These are phyloP conservation scores for Dendrophyllia cribrosa DNA, from an alignment of 64 coral and sea anemone genomes.

Conservation along the genomic window DNA sequence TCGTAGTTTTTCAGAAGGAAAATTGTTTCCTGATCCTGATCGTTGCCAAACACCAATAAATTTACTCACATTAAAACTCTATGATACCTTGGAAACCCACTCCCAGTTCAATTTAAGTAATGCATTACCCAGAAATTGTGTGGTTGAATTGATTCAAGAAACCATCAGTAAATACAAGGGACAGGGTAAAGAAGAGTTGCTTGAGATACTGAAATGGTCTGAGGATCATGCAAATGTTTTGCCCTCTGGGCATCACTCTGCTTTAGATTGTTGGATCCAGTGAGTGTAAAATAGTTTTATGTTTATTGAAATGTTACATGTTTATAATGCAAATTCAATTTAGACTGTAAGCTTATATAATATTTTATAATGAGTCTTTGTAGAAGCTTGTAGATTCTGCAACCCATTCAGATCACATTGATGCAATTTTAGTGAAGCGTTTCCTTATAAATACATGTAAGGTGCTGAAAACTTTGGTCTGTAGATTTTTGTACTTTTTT, in stretches of 20 bases:
- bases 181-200: background rate
- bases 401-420: no score
- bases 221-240: background rate
- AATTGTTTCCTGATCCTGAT: background rate
- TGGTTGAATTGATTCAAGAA: background rate
- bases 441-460: no score
- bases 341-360: no score
- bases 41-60: background rate
- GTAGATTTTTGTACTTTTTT: no score
- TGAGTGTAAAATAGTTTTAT: background rate
- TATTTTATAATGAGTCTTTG: no score
- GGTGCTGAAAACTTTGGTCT: no score
- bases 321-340: no score
- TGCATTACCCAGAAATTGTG: background rate
- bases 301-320: no score
- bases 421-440: no score
- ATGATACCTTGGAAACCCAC: background rate
- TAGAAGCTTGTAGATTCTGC: no score
- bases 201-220: background rate
- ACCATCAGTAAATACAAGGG: background rate
- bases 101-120: constrained; percentile 20
- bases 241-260: background rate
- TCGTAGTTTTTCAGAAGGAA: background rate
- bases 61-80: constrained; percentile 5
- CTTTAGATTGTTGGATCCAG: background rate